A percentile compares a stretch with the other conserved stretches of the same genome.
Evolutionary conservation across 2,888 invertebrate genomes (phyloP).

Genomic region (Drosophila birchii): DNA sequence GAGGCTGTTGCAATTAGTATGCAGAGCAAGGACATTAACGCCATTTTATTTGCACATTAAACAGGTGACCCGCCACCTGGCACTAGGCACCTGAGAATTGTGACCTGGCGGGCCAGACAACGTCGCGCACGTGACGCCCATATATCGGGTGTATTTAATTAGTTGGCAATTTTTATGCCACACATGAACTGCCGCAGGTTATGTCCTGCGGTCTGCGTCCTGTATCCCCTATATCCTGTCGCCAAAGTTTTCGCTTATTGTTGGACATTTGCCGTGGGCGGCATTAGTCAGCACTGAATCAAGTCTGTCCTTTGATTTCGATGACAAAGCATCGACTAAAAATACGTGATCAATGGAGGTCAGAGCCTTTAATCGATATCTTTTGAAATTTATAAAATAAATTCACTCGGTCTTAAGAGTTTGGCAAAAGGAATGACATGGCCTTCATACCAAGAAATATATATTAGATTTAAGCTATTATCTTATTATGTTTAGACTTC

Average conservation of each 20-base stretch:
- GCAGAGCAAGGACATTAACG: conserved; percentile 65
- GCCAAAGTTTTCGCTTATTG: conserved; percentile 44
- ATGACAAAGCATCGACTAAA: conserved; percentile 30
- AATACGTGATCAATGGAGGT: conserved; percentile 30
- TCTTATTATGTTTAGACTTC: too few relatives aligned
- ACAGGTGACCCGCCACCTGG: conserved; percentile 62
- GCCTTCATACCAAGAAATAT: neutral
- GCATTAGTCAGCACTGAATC: conserved; percentile 31
- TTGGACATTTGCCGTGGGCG: conserved; percentile 22
- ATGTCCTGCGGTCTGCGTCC: neutral
- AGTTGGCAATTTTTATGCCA: conserved; percentile 61
- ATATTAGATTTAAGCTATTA: too few relatives aligned
- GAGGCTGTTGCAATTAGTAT: conserved; percentile 71
- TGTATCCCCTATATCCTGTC: neutral
- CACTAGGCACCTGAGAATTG: conserved; percentile 2
- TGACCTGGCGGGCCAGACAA: conserved; percentile 19
- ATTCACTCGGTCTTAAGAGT: neutral
- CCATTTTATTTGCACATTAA: conserved; percentile 73
- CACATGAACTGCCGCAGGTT: conserved; percentile 27
- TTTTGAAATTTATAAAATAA: neutral
- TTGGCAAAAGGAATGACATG: neutral
- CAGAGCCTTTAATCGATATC: conserved; percentile 23
- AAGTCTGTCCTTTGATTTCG: conserved; percentile 34
- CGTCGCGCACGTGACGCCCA: conserved; percentile 59
- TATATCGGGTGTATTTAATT: conserved; percentile 61